Conservation (phyloP, 2,888 invertebrate genomes). For the Thera britannica region DNA sequence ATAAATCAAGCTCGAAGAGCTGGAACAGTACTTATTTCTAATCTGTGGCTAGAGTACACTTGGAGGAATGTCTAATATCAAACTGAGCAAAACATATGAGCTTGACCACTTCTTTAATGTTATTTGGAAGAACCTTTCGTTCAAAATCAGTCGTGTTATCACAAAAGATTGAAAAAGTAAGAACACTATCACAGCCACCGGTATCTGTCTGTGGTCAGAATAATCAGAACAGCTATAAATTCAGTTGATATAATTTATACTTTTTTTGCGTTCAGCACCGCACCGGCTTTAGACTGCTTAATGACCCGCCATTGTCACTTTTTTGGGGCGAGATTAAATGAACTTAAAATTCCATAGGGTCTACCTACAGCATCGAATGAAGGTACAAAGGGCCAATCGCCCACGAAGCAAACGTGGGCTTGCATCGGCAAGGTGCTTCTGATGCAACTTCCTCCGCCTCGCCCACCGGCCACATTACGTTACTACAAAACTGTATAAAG, state of each 20-base stretch:
- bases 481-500: slow-evolving; percentile 52
- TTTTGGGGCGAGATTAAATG: slow-evolving; percentile 20
- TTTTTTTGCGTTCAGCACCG: not conserved
- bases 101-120: slow-evolving; percentile 1
- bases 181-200: too few species aligned
- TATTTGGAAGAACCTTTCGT: not conserved
- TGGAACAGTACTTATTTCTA: not conserved
- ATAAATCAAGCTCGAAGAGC: slow-evolving; percentile 27
- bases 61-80: slow-evolving; percentile 23
- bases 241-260: not conserved
- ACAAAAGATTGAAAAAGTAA: not conserved
- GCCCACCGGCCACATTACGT: slow-evolving; percentile 67
- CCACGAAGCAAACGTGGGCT: slow-evolving; percentile 61
- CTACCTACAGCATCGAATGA: slow-evolving; percentile 20
- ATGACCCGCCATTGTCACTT: slow-evolving; percentile 2
- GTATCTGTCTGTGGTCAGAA: not conserved
- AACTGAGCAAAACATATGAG: slow-evolving; percentile 24
- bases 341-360: slow-evolving; percentile 15
- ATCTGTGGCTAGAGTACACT: slow-evolving; percentile 11
- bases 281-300: slow-evolving; percentile 1
- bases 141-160: not conserved
- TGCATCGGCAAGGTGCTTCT: slow-evolving; percentile 59
- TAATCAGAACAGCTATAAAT: not conserved
- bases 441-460: slow-evolving; percentile 74
- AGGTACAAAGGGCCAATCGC: slow-evolving; percentile 61